Conservation (phyloP, 2,113 vertebrate genomes). For the Macrotus californicus region DNA sequence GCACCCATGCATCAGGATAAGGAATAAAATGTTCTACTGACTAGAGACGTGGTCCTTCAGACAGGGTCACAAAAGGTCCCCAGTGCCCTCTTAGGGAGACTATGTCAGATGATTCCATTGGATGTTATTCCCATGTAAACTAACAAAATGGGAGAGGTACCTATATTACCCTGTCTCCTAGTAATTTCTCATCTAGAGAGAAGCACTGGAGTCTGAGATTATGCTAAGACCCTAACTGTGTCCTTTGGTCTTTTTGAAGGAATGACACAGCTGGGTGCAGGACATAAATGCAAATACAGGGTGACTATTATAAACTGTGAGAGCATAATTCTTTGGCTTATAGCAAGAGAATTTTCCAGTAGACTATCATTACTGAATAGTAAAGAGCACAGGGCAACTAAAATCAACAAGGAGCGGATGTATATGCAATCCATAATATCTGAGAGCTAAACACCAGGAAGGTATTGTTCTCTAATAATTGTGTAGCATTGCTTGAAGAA, state of each 20-base stretch:
- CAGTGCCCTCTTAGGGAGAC: slow-evolving; percentile 25
- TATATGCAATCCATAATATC: not conserved
- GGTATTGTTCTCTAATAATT: not conserved
- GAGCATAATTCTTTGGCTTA: not conserved
- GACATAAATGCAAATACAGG: not conserved
- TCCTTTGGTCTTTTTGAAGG: slow-evolving; percentile 31
- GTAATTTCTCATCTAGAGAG: not conserved
- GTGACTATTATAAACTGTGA: not conserved
- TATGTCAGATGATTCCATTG: slow-evolving; percentile 33
- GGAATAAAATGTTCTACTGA: slow-evolving; percentile 52
- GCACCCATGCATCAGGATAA: slow-evolving; percentile 56
- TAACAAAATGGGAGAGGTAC: not conserved
- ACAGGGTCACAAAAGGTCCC: slow-evolving; percentile 36
- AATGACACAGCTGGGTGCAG: not conserved
- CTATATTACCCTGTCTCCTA: not conserved
- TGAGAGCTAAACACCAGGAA: not conserved
- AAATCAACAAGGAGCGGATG: not conserved
- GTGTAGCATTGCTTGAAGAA: not conserved
- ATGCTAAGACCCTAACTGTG: slow-evolving; percentile 19
- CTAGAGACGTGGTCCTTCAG: slow-evolving; percentile 29
- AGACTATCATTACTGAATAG: not conserved
- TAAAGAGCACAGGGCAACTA: not conserved
- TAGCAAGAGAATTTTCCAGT: not conserved
- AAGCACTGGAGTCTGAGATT: slow-evolving; percentile 20
- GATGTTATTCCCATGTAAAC: not conserved